These are phyloP conservation scores for Myrmecobius fasciatus DNA, from an alignment of 2,113 vertebrate genomes.

Conservation along the genomic window DNA sequence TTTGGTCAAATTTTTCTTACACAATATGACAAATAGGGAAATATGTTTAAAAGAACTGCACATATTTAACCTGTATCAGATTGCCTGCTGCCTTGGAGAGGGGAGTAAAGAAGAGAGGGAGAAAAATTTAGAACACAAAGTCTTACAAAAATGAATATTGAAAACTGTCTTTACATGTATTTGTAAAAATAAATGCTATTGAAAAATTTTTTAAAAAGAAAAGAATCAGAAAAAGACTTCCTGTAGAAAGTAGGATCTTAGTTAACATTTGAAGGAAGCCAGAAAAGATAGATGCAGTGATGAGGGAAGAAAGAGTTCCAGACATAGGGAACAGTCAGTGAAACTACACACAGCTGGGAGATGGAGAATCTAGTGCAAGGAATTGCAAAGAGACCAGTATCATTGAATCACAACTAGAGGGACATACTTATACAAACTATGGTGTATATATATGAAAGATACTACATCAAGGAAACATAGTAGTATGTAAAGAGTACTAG, in stretches of 20 bases:
- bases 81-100: too few relatives aligned
- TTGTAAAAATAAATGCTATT: too few relatives aligned
- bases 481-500: neutral
- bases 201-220: neutral
- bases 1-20: too few relatives aligned
- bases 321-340: neutral
- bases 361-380: neutral
- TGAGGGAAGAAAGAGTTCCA: neutral
- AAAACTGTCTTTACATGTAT: too few relatives aligned
- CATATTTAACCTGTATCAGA: too few relatives aligned
- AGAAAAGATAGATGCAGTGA: neutral
- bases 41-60: too few relatives aligned
- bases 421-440: neutral
- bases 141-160: too few relatives aligned
- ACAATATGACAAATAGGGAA: too few relatives aligned
- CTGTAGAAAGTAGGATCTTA: neutral
- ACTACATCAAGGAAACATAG: neutral
- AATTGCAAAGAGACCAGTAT: neutral
- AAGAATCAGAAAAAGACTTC: neutral
- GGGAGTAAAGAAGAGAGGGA: too few relatives aligned
- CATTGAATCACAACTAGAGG: neutral
- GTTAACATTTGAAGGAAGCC: neutral
- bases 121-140: too few relatives aligned
- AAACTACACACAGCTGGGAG: neutral
- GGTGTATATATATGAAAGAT: neutral